These are phyloP conservation scores for Falco novaeseelandiae DNA, from an alignment of 2,797 vertebrate genomes.

Conservation along the genomic window DNA sequence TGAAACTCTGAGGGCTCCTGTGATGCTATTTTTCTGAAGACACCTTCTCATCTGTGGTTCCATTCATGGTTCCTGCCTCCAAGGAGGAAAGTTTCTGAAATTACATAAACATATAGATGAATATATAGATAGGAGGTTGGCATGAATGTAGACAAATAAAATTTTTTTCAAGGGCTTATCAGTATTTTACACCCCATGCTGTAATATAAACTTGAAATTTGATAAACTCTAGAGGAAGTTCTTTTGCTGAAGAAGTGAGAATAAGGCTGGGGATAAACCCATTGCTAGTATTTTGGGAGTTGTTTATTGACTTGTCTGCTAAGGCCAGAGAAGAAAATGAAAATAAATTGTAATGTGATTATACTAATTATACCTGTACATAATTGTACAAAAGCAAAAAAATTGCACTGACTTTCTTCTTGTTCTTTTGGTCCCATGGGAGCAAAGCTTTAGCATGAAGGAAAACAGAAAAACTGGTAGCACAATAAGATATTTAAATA, in stretches of 20 bases:
- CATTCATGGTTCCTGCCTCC: not conserved
- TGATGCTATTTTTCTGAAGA: not conserved
- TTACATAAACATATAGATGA: not conserved
- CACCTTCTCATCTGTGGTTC: not conserved
- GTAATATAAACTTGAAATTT: slow-evolving; percentile 14
- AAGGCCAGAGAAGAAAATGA: slow-evolving; percentile 11
- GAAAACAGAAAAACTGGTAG: slow-evolving; percentile 81
- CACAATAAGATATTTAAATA: slow-evolving; percentile 82
- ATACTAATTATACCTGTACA: slow-evolving; percentile 74
- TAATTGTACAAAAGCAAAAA: not conserved
- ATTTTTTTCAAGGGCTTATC: not conserved
- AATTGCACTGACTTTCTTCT: slow-evolving; percentile 20
- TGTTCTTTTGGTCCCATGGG: slow-evolving; percentile 54
- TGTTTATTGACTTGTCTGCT: slow-evolving; percentile 30
- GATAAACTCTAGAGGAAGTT: not conserved
- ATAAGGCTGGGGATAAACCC: not conserved
- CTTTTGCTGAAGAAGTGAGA: not conserved
- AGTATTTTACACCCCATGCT: not conserved
- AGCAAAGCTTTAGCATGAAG: slow-evolving; percentile 62
- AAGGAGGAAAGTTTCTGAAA: not conserved
- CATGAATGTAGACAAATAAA: not conserved
- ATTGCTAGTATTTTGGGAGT: not conserved
- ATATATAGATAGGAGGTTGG: not conserved
- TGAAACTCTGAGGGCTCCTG: not conserved
- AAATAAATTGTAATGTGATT: slow-evolving; percentile 50